A percentile compares a stretch with the other conserved stretches of the same genome.
These are phyloP conservation scores for Notospermus geniculatus DNA, from an alignment of 1,140 invertebrate species.

Conservation along the genomic window DNA sequence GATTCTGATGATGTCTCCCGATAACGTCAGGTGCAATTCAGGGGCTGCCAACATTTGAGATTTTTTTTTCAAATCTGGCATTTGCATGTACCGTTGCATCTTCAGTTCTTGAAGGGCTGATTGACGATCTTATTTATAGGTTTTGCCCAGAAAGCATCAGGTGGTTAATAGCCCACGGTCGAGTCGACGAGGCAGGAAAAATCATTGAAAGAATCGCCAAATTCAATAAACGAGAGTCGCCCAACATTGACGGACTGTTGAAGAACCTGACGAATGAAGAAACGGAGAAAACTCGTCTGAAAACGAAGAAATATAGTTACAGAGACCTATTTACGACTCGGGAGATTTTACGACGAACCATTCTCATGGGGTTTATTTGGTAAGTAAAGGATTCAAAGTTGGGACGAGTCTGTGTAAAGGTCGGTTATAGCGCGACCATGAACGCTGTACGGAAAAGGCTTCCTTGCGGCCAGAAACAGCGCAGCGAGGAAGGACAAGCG, in stretches of 20 bases:
- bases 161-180: constrained; percentile 31
- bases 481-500: too few relatives aligned
- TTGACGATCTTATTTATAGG: constrained; percentile 19
- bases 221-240: constrained; percentile 23
- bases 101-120: too few relatives aligned
- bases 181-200: constrained; percentile 30
- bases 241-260: neutral
- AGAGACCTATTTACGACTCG: constrained; percentile 39
- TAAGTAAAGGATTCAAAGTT: constrained; percentile 27
- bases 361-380: constrained; percentile 46
- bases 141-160: constrained; percentile 37
- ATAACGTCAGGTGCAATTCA: too few relatives aligned
- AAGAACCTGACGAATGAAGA: too few relatives aligned
- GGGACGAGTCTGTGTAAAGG: too few relatives aligned
- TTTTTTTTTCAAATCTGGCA: too few relatives aligned
- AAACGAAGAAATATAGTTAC: constrained; percentile 38
- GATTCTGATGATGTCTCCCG: too few relatives aligned
- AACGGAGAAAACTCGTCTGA: constrained; percentile 14
- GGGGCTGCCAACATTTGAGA: too few relatives aligned
- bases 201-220: constrained; percentile 30
- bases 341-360: constrained; percentile 27
- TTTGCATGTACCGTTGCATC: too few relatives aligned
- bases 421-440: too few relatives aligned
- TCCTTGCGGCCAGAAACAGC: too few relatives aligned
- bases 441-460: too few relatives aligned